Base-by-base conservation (phyloP, 2,113 vertebrate genomes). In the Butastur rufipennis region DNA sequence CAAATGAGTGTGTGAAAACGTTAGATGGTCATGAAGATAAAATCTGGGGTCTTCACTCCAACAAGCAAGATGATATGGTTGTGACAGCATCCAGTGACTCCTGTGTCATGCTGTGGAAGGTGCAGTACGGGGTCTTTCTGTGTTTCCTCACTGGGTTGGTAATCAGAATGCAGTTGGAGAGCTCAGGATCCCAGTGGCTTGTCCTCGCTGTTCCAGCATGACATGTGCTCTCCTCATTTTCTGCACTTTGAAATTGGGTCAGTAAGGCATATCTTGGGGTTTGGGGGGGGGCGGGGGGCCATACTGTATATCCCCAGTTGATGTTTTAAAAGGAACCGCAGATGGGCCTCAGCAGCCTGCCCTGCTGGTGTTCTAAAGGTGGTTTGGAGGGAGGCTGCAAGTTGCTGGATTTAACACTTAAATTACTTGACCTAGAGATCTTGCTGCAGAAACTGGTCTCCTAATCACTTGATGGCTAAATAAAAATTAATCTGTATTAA, bases 1-100 rank as follows among this genome's bases (percentile, higher is more conserved):
- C 97, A 48, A 99, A 99, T 0, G 99, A 99, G 96, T 99, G 99
- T 25, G 98, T 99, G 87, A 99, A 98, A 97, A 99, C 99, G 0
- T 85, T 99, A 47, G 99, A 99, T 6, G 98, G 97, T 29, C 99
- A 99, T 5, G 99, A 99, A 87, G 99, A 99, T 84, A 99, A 99
- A 97, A 98, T 99, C 83, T 99, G 99, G 99, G 99, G 99, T 52
- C 98, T 99, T 40, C 99, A 99, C 43, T 96, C 95, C 87, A 99
- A 97, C 97, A 98, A 96, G 84, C 98, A 97, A 36, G 99, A 99
- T 2, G 97, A 98, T 75, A 95, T 91, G 40, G 97, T 99, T 16
- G 98, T 99, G 86, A 99, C 99, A 0, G 99, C 98, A 2, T 99
- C 99, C 29, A 98, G 98, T 1, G 99, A 99, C 96, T 99, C 99